A percentile compares a stretch with the other conserved stretches of the same genome.
Evolutionary conservation across 2,113 vertebrate genomes (phyloP).

Genomic region (Semicossyphus pulcher): DNA sequence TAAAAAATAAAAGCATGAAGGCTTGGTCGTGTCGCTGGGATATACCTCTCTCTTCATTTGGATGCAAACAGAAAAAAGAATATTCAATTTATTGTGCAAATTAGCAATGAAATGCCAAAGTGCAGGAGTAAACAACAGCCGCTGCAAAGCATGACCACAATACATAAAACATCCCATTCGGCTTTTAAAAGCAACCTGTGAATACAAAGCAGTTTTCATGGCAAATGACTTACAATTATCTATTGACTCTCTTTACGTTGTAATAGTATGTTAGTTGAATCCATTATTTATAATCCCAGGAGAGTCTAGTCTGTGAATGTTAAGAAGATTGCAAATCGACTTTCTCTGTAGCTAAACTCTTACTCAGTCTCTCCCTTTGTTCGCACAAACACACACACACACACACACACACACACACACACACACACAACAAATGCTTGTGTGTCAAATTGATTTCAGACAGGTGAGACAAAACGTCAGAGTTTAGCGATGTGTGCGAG

Average conservation of each 20-base stretch:
- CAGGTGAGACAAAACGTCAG: slow-evolving; percentile 51
- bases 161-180: slow-evolving; percentile 6
- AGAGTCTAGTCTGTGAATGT: slow-evolving; percentile 3
- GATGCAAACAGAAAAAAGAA: neutral
- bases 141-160: slow-evolving; percentile 7
- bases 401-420: slow-evolving; percentile 16
- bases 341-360: slow-evolving; percentile 24
- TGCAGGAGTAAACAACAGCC: slow-evolving; percentile 9
- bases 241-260: neutral
- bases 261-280: slow-evolving; percentile 20
- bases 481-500: slow-evolving; percentile 56
- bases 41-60: neutral
- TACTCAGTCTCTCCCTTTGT: slow-evolving; percentile 6
- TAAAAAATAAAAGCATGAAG: neutral
- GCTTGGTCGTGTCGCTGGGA: neutral
- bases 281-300: slow-evolving; percentile 16
- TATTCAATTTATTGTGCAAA: slow-evolving; percentile 15
- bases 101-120: neutral
- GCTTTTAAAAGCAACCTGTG: slow-evolving; percentile 15
- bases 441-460: slow-evolving; percentile 59
- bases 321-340: slow-evolving; percentile 27
- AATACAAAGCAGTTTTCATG: slow-evolving; percentile 25
- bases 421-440: slow-evolving; percentile 17
- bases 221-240: slow-evolving; percentile 9
- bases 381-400: slow-evolving; percentile 20